A percentile compares a stretch with the other conserved stretches of the same genome.
Evolutionary conservation across 2,113 vertebrate genomes (phyloP).

Genomic region (Glaucomys volans): DNA sequence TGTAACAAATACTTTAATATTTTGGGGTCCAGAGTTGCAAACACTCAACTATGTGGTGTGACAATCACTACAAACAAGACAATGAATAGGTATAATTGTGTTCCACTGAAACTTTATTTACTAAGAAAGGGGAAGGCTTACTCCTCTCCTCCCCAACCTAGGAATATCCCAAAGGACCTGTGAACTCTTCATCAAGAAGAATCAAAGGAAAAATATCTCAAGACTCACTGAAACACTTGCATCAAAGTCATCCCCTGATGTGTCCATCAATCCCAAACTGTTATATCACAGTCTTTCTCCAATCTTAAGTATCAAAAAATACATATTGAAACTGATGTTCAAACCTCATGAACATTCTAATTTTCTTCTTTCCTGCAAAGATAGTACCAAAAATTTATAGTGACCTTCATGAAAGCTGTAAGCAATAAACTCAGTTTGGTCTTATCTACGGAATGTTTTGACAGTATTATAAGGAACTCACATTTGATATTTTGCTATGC

Average conservation of each 20-base stretch:
- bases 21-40: neutral
- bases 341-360: neutral
- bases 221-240: fast-evolving
- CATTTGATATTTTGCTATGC: neutral
- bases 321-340: neutral
- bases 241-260: neutral
- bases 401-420: neutral
- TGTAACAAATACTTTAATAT: neutral
- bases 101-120: neutral
- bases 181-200: neutral
- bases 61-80: neutral
- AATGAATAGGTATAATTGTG: neutral
- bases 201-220: neutral
- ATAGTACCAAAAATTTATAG: too few species aligned
- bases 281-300: neutral
- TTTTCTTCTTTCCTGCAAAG: neutral
- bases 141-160: fast-evolving
- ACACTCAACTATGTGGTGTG: neutral
- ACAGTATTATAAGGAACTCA: neutral
- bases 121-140: neutral
- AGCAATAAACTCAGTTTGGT: neutral
- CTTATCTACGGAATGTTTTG: neutral
- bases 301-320: neutral
- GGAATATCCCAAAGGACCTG: neutral
- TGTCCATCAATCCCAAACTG: neutral